Percentiles rank a stretch among this genome's conserved stretches.
These are phyloP conservation scores for Petrocephalus zakoni DNA, from an alignment of 2,113 vertebrate species.

Conservation along the genomic window DNA sequence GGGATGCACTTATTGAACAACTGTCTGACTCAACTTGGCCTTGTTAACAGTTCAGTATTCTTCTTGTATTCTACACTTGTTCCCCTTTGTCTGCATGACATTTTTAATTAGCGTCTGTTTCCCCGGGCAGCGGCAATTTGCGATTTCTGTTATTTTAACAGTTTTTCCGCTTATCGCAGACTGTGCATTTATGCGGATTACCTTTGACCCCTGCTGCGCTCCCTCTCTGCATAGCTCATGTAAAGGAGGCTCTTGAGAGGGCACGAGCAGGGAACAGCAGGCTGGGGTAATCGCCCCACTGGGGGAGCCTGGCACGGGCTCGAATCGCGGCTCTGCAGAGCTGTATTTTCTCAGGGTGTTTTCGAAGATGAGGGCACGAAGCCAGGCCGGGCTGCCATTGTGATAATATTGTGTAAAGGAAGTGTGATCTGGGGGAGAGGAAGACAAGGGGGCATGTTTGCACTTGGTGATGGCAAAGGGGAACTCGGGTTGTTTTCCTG, in stretches of 20 bases:
- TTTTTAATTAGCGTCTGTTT: neutral
- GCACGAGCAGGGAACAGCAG: neutral
- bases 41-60: neutral
- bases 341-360: slow-evolving; percentile 23
- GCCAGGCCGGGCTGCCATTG: slow-evolving; percentile 18
- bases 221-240: neutral
- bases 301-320: neutral
- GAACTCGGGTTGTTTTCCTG: neutral
- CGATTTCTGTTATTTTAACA: neutral
- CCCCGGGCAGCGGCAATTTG: neutral
- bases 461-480: neutral
- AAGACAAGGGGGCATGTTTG: slow-evolving; percentile 22
- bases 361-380: neutral
- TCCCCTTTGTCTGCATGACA: neutral
- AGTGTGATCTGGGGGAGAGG: slow-evolving; percentile 22
- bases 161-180: neutral
- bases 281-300: neutral
- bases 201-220: neutral
- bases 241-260: neutral
- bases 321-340: neutral
- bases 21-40: neutral
- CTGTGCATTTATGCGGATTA: neutral
- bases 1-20: neutral
- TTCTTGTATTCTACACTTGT: neutral
- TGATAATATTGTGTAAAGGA: slow-evolving; percentile 30